Percentiles rank a stretch among this genome's conserved stretches.
These are phyloP conservation scores for Rhopalosiphum nymphaeae DNA, from an alignment of 2,888 invertebrate genomes.

Conservation along the genomic window DNA sequence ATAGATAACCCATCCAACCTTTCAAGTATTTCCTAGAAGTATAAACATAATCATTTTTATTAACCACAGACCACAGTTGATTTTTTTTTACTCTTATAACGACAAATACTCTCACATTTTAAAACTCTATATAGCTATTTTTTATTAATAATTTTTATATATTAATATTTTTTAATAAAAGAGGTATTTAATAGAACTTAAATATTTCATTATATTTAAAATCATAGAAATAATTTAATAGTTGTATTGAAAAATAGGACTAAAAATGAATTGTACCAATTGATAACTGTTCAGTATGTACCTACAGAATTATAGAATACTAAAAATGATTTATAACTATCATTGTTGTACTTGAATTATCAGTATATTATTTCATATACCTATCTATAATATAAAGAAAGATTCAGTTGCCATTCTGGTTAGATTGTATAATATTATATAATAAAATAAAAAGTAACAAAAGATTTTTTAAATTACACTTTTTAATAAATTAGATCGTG, in stretches of 20 bases:
- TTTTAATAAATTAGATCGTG: background rate
- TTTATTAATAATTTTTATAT: background rate
- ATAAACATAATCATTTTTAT: background rate
- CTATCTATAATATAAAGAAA: background rate
- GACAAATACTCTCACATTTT: background rate
- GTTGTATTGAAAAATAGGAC: background rate
- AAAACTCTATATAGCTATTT: background rate
- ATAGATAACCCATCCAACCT: conserved; percentile 47
- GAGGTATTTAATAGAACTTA: background rate
- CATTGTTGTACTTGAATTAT: background rate
- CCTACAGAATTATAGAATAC: background rate
- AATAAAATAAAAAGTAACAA: background rate
- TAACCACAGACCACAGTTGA: background rate
- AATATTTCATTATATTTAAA: background rate
- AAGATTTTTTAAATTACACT: background rate
- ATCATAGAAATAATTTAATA: background rate
- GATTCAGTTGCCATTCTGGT: background rate
- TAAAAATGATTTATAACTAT: background rate
- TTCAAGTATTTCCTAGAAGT: conserved; percentile 37
- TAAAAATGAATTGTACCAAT: background rate
- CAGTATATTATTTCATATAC: background rate
- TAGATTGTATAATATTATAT: background rate
- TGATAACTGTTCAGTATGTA: background rate
- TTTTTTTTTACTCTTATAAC: background rate
- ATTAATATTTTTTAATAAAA: background rate